Conservation (phyloP, 2,797 vertebrate species). For the Cuniculus paca region DNA sequence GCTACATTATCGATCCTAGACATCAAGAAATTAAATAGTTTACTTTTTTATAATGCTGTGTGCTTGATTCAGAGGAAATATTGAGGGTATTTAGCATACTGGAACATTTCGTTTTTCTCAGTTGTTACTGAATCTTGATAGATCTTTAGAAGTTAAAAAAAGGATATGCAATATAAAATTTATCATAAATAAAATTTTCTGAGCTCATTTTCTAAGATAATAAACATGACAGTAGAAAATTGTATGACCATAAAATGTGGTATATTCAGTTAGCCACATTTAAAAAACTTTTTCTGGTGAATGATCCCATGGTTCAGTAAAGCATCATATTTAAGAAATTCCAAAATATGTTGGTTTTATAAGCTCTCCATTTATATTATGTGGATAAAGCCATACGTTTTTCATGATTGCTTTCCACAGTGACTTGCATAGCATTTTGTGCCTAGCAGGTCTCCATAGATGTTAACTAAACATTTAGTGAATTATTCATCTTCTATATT, state of each 20-base stretch:
- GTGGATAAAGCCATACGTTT: not conserved
- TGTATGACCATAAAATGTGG: not conserved
- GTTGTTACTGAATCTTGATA: not conserved
- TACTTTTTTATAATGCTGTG: slow-evolving; percentile 12
- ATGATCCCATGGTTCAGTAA: slow-evolving; percentile 13
- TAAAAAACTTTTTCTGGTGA: slow-evolving; percentile 2
- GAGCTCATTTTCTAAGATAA: slow-evolving; percentile 41
- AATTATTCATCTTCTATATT: not conserved
- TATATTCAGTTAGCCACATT: not conserved
- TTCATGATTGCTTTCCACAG: not conserved
- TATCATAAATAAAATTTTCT: not conserved
- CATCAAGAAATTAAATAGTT: slow-evolving; percentile 62
- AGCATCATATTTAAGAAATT: slow-evolving; percentile 10
- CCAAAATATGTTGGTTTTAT: not conserved
- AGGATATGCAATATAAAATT: not conserved
- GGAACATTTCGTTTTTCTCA: not conserved
- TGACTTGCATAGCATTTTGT: not conserved
- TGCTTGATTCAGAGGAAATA: slow-evolving; percentile 1
- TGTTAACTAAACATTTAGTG: not conserved
- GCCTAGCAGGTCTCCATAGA: not conserved
- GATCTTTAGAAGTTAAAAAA: not conserved
- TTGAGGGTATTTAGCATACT: not conserved
- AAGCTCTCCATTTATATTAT: slow-evolving; percentile 25
- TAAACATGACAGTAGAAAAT: slow-evolving; percentile 15
- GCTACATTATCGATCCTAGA: slow-evolving; percentile 29